Evolutionary conservation across 1,140 invertebrate species (phyloP), one percentile per base, ranked within the genome.

Genomic region (Cyrtorhinus lividipennis): DNA sequence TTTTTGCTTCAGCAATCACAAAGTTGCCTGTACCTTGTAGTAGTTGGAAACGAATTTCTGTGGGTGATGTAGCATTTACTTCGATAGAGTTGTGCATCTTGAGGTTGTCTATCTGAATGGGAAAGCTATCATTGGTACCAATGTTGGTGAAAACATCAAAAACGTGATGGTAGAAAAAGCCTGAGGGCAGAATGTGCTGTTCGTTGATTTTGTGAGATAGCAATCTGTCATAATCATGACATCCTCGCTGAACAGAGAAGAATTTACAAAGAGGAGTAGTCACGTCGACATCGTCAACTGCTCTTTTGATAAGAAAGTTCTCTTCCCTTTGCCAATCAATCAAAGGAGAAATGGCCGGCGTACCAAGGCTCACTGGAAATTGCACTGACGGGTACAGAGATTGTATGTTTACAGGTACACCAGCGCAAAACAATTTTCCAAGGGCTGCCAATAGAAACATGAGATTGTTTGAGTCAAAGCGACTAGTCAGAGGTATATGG

Each of bases 361-460:
- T 90, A 13, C 81, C 80, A 26, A 79, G 73, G 10, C 84, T 79
- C 1, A 90, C 88, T 5, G 88, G 88, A 66, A 79, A 88, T 20
- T 79, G 67, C 0, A 87, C 74, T 24, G 63, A 64, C 0, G 83
- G 79, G 71, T 84, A 87, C 0, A 88, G 69, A 12, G 77, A 80
- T 24, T 74, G 67, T 68, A 82, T 70, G 66, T 83, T 75, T 1
- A 84, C 76, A 56, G 81, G 78, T 0, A 84, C 67, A 30, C 88
- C 87, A 67, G 73, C 70, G 59, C 78, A 77, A 67, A 83, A 90
- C 24, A 89, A 73, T 78, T 76, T 81, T 66, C 81, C 82, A 65
- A 84, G 65, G 56, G 72, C 71, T 5, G 69, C 65, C 2, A 80
- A 69, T 45, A 83, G 75, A 67, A 73, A 76, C 18, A 71, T 67